A percentile compares a stretch with the other conserved stretches of the same genome.
These are phyloP conservation scores for Linepithema humile DNA, from an alignment of 1,140 invertebrate species.

Conservation along the genomic window DNA sequence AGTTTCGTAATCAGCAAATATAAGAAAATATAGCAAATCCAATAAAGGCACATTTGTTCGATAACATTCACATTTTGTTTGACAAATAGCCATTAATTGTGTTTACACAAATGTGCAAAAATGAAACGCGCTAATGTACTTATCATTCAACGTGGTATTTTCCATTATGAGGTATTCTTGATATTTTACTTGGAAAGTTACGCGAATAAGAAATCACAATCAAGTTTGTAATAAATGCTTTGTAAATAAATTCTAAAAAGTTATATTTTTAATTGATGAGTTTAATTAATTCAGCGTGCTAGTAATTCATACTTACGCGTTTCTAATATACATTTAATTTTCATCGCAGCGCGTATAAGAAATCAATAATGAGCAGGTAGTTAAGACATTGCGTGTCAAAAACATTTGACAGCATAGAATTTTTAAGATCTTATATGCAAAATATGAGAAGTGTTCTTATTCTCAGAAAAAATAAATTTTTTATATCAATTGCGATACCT, in stretches of 20 bases:
- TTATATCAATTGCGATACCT: not conserved
- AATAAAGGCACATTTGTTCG: no score
- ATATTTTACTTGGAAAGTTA: not conserved
- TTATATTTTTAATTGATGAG: no score
- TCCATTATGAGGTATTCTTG: not conserved
- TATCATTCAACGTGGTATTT: not conserved
- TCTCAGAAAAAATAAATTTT: not conserved
- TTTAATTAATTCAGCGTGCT: no score
- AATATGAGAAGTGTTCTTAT: not conserved
- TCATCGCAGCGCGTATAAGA: not conserved
- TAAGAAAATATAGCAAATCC: not conserved
- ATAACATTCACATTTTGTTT: not conserved
- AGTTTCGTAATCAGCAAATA: not conserved
- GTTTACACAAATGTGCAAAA: not conserved
- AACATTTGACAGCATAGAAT: not conserved
- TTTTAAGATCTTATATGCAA: not conserved
- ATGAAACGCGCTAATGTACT: not conserved
- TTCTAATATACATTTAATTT: not conserved
- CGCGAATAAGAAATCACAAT: not conserved
- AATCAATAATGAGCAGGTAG: not conserved
- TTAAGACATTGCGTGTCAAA: not conserved
- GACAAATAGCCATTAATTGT: not conserved
- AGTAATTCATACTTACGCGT: not conserved
- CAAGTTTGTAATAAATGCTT: not conserved
- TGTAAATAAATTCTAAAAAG: conserved; percentile 10